Conservation (phyloP, 2,797 vertebrate genomes). For the Myotis findleyi region DNA sequence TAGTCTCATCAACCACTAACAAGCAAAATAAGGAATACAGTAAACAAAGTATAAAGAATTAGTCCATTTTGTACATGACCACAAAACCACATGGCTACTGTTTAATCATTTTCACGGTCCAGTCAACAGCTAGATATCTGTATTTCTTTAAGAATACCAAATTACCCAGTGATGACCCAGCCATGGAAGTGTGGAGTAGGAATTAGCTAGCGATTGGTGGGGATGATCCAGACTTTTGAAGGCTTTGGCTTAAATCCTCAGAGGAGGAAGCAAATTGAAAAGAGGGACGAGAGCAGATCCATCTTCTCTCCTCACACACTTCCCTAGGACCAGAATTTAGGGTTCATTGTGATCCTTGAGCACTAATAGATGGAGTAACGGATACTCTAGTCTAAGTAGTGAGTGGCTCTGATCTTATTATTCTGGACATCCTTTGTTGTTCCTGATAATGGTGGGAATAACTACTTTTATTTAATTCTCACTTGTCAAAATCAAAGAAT, state of each 20-base stretch:
- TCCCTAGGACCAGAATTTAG: not conserved
- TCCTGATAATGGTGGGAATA: not conserved
- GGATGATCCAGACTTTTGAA: not conserved
- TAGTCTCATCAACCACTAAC: not conserved
- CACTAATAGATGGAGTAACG: not conserved
- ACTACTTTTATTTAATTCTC: conserved; percentile 5
- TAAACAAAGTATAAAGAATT: not conserved
- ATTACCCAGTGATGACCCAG: not conserved
- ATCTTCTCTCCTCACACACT: not conserved
- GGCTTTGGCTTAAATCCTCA: not conserved
- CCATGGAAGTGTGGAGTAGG: not conserved
- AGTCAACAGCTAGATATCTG: not conserved
- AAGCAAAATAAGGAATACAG: not conserved
- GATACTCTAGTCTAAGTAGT: not conserved
- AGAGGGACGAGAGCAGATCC: not conserved
- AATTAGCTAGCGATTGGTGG: not conserved
- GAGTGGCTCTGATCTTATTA: not conserved
- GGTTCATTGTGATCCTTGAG: not conserved
- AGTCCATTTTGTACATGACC: not conserved
- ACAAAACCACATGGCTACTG: not conserved
- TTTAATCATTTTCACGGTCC: not conserved
- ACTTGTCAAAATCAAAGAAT: conserved; percentile 5
- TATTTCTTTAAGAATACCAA: not conserved
- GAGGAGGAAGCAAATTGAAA: not conserved
- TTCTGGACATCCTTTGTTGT: not conserved